Percentiles rank a stretch among this genome's conserved stretches.
phyloP scores from a whole-genome alignment of 2,888 invertebrate species.

The Aphidoletes aphidimyza region DNA sequence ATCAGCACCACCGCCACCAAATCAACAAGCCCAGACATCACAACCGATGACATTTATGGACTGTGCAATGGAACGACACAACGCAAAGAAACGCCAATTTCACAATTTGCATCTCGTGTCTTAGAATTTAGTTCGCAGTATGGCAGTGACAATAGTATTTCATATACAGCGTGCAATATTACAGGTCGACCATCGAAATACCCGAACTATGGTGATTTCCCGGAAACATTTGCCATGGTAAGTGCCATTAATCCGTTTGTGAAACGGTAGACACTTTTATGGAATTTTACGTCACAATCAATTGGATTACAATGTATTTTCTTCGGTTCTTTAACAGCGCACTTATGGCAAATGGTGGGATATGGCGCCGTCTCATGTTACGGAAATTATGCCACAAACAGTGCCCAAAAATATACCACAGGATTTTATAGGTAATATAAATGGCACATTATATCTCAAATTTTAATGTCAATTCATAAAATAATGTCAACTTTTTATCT shows the following conservation, averaged over 20 bases:
- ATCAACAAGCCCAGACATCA: neutral
- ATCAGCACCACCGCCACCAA: neutral
- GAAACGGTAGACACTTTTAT: too few relatives aligned
- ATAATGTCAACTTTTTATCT: too few relatives aligned
- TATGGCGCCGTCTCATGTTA: slow-evolving; percentile 76
- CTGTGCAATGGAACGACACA: neutral
- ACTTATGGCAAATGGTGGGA: slow-evolving; percentile 89
- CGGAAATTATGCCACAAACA: slow-evolving; percentile 81
- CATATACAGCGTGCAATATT: slow-evolving; percentile 88
- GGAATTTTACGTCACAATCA: too few relatives aligned
- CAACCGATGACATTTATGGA: slow-evolving; percentile 24
- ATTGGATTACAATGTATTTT: slow-evolving; percentile 56
- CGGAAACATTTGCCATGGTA: slow-evolving; percentile 90
- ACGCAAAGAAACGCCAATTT: slow-evolving; percentile 64
- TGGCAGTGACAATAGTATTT: slow-evolving; percentile 86
- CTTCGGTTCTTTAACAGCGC: slow-evolving; percentile 69
- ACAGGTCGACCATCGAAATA: slow-evolving; percentile 85
- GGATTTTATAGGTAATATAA: slow-evolving; percentile 85
- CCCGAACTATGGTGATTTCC: slow-evolving; percentile 91
- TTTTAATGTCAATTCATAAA: too few relatives aligned
- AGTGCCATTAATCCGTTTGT: neutral
- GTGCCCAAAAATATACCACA: slow-evolving; percentile 74
- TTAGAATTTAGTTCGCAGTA: slow-evolving; percentile 90
- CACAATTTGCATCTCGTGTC: slow-evolving; percentile 83
- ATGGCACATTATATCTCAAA: too few relatives aligned